Percentiles rank a stretch among this genome's conserved stretches.
These are phyloP conservation scores for Sardina pilchardus DNA, from an alignment of 2,113 vertebrate species.

Conservation along the genomic window DNA sequence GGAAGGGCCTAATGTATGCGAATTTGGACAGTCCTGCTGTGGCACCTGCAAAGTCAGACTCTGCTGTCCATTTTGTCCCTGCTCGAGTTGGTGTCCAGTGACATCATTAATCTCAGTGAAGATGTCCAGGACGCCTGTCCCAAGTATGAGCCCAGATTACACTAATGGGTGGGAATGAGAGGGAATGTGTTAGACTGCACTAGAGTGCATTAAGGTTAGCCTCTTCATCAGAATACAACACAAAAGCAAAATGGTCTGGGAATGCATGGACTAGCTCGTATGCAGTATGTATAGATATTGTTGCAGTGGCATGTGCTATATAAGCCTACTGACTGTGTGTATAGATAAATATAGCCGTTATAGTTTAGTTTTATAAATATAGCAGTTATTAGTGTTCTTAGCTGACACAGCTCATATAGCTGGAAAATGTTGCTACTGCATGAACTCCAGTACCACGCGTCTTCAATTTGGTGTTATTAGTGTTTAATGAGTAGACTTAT, in stretches of 20 bases:
- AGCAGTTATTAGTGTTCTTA: not conserved
- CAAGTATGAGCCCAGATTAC: not conserved
- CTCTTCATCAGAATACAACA: not conserved
- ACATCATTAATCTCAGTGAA: slow-evolving; percentile 5
- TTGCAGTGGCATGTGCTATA: not conserved
- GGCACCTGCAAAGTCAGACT: not conserved
- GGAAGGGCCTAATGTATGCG: not conserved
- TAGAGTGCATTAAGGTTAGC: not conserved
- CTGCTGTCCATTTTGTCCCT: not conserved
- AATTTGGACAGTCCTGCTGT: slow-evolving; percentile 9
- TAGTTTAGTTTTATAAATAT: not conserved
- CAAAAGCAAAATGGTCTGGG: not conserved
- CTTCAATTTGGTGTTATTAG: not conserved
- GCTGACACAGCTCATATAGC: not conserved
- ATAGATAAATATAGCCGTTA: not conserved
- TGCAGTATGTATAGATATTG: not conserved
- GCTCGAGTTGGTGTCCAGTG: slow-evolving; percentile 1
- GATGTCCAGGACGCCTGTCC: slow-evolving; percentile 2
- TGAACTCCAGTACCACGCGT: not conserved
- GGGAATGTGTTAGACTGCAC: not conserved
- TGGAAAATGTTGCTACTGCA: not conserved
- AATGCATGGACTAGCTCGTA: not conserved
- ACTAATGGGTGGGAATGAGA: not conserved
- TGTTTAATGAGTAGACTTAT: not conserved
- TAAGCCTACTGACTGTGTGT: not conserved